Evolutionary conservation across 2,888 invertebrate species (phyloP), one percentile per base, ranked within the genome.

Genomic region (Oligia strigilis): DNA sequence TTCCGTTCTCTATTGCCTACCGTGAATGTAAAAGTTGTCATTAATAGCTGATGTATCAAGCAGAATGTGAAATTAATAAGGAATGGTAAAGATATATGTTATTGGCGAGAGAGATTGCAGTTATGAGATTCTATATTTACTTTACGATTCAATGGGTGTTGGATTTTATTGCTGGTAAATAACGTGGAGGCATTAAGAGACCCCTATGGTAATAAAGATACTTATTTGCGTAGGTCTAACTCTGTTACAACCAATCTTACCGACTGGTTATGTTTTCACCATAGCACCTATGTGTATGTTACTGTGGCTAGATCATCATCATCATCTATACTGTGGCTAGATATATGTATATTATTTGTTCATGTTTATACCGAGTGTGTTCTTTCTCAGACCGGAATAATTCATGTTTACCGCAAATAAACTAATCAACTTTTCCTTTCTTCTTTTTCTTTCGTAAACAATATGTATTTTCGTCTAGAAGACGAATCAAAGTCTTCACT

Each of bases 11-110:
- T 88, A 91, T 91, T 91, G 90, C 91, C 29, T 23, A 19, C 40
- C 81, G 89, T 83, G 88, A 92, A 94, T 92, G 93, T 94, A 94
- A 93, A 93, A 94, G 92, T 93, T 90, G 90, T 86, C 89, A 86
- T 89, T 91, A 89, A 88, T 88, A 78, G 83, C 74, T 81, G 75
- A 87, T 85, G 87, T 88, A 84, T 86, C 80, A 82, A 82, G 69
- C 55, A 46, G 58, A 80, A 85, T 81, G 85, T 83, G 84, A 81
- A 80, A 79, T 84, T 65, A 40, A 65, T 29, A 55, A 80, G 71
- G 77, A 77, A 83, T 82, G 69, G 66, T 67, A 65, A 52, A 84
- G 40, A 79, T 83, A 75, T 29, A 71, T 62, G 43, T 70, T 71
- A 79, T 67, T 75, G 60, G 49, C 64, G 13, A 69, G 13, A 72